Evolutionary conservation across 2,888 invertebrate species (phyloP), one percentile per base, ranked within the genome.

Genomic region (Trissolcus japonicus): DNA sequence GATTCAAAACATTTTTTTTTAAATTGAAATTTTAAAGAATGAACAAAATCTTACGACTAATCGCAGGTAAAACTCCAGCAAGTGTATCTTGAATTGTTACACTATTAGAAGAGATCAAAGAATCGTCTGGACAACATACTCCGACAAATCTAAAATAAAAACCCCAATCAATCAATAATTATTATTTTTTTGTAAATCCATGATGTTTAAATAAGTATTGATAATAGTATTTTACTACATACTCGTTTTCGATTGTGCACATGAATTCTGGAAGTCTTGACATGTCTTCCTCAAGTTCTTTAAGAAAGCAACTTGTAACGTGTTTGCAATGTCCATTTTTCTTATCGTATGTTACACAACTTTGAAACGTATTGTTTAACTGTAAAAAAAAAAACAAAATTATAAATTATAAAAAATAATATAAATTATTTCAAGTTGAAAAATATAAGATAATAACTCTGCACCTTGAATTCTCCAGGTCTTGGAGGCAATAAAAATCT

Each of bases 51-150:
- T 55, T 71, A 86, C 86, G 80, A 48, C 84, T 84, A 41, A 86
- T 75, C n/a, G 81, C 77, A 6, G 86, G 86, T 7, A 86, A 56
- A 14, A 71, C 40, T 3, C 81, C 81, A 14, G 82, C 82, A 17
- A 85, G 29, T 17, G 76, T 72, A 29, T 76, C 79, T 71, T 51
- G 80, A 74, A 1, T 76, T 16, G 51, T 41, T 0, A 61, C 56
- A 35, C 79, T 71, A 4, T 55, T 46, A 2, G 53, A 43, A 14
- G 56, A 83, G 67, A 87, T 75, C 72, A 87, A 81, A 80, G 89
- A 86, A 76, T 90, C 90, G 62, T 93, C 93, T 0, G 93, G 93
- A 82, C 95, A 95, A 84, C 95, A 95, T 14, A 94, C 92, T n/a
- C 95, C 95, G 65, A 95, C 91, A 46, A 92, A 90, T 60, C 91